Evolutionary conservation across 2,797 vertebrate genomes (phyloP).

Genomic region (Loris lydekkerianus): DNA sequence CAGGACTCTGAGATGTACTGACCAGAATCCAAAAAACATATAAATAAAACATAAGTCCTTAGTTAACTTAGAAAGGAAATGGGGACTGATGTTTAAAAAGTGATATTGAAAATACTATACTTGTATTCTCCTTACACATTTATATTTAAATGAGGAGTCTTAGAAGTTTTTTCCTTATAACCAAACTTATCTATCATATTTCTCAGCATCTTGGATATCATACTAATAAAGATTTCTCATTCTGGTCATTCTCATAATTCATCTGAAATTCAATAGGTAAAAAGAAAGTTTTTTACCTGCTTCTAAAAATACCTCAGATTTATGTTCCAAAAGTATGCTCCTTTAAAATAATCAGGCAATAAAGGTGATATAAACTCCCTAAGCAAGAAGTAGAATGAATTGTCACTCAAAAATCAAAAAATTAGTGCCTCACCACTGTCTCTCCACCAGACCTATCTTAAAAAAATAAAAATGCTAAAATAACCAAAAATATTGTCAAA

Average conservation of each 20-base stretch:
- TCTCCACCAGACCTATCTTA: background rate
- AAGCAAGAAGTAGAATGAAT: background rate
- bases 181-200: background rate
- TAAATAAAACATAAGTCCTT: background rate
- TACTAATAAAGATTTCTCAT: background rate
- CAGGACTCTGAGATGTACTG: background rate
- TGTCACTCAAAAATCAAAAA: background rate
- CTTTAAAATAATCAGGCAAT: background rate
- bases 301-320: background rate
- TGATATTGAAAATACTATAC: background rate
- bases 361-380: constrained; percentile 20
- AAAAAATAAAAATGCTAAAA: background rate
- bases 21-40: background rate
- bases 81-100: background rate
- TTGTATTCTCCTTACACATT: background rate
- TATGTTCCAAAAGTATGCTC: background rate
- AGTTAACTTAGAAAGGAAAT: background rate
- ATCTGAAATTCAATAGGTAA: background rate
- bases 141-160: background rate
- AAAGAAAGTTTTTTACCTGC: background rate
- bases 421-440: background rate
- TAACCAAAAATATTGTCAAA: background rate
- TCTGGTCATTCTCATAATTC: constrained; percentile 6
- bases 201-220: background rate
- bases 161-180: background rate